Evolutionary conservation across 2,113 vertebrate genomes (phyloP).

Genomic region (Galbula dea): DNA sequence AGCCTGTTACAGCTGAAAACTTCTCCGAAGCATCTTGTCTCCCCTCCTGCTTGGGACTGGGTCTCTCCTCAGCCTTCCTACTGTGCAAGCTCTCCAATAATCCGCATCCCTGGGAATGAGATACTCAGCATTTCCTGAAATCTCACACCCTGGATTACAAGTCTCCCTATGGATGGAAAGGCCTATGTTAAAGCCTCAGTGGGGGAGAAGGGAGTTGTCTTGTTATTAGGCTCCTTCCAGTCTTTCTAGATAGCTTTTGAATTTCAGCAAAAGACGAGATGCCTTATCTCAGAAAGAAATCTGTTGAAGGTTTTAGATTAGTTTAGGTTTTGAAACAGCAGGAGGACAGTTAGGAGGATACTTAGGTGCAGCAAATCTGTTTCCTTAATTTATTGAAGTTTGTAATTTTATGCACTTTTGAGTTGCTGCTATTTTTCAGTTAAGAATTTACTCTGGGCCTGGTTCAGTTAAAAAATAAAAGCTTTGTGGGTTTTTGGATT

Average conservation of each 20-base stretch:
- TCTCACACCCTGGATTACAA: not conserved
- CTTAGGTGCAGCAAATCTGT: not conserved
- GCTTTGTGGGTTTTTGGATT: not conserved
- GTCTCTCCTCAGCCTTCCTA: not conserved
- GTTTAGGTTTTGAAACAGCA: not conserved
- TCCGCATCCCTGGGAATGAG: not conserved
- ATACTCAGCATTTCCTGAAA: not conserved
- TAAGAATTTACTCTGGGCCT: not conserved
- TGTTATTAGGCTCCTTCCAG: not conserved
- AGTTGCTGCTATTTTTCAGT: conserved; percentile 48
- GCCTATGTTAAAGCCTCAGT: not conserved
- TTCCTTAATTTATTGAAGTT: conserved; percentile 42
- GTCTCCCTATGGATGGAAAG: not conserved
- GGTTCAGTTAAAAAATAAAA: not conserved
- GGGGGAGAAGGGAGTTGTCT: not conserved
- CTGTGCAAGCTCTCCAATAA: not conserved
- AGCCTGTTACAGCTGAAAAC: not conserved
- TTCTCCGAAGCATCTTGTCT: not conserved
- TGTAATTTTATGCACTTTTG: conserved; percentile 42
- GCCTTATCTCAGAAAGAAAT: conserved; percentile 9
- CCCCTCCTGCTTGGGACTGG: not conserved
- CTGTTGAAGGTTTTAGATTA: not conserved
- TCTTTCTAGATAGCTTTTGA: not conserved
- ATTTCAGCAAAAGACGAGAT: not conserved
- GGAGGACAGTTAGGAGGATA: not conserved